Percentiles rank a stretch among this genome's conserved stretches.
Conservation (phyloP, 2,888 invertebrate genomes). For the Leptopilina myrica region DNA sequence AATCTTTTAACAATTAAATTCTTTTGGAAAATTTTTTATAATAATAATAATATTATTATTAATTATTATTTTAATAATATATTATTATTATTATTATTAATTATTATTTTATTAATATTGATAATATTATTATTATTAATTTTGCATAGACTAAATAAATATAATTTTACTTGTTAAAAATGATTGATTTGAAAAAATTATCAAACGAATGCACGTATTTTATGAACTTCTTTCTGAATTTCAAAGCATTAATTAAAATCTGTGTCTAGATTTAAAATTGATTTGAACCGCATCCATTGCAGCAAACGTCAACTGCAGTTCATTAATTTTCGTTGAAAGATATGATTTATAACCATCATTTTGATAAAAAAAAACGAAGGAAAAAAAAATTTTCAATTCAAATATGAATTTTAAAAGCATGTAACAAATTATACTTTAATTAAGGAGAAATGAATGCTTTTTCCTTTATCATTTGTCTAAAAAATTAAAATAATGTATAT, state of each 20-base stretch:
- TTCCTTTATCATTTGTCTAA: not conserved
- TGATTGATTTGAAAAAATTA: no score
- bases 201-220: no score
- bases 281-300: constrained; percentile 11
- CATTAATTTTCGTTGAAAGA: constrained; percentile 6
- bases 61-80: no score
- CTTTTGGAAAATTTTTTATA: no score
- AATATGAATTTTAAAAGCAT: not conserved
- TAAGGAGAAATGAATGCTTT: not conserved
- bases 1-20: no score
- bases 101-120: no score
- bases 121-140: no score
- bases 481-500: not conserved
- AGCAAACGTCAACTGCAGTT: constrained; percentile 11
- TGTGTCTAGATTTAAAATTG: constrained; percentile 5
- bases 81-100: no score
- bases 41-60: no score
- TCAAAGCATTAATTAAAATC: constrained; percentile 14
- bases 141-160: no score
- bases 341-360: constrained; percentile 2
- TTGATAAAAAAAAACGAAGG: not conserved
- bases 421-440: constrained; percentile 3
- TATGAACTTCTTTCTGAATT: not conserved
- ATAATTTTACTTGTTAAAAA: no score
- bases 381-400: not conserved